A percentile compares a stretch with the other conserved stretches of the same genome.
These are phyloP conservation scores for Leptobrachium ailaonicum DNA, from an alignment of 2,113 vertebrate species.

Conservation along the genomic window DNA sequence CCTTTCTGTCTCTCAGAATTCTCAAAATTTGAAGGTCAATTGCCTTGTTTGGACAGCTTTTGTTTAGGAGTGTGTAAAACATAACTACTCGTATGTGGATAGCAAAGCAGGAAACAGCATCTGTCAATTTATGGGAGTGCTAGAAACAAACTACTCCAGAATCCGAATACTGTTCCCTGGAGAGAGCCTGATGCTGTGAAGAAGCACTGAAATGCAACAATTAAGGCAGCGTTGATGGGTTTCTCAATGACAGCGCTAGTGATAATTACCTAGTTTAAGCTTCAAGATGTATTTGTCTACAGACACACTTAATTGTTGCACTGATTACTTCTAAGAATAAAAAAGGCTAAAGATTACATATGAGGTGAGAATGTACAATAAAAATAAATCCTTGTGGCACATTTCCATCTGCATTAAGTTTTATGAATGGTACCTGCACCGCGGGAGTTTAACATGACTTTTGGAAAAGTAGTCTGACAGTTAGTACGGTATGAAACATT, in stretches of 20 bases:
- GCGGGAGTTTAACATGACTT: too few relatives aligned
- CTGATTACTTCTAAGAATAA: conserved; percentile 19
- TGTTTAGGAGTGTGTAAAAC: conserved; percentile 41
- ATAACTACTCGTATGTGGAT: conserved; percentile 38
- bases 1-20: conserved; percentile 15
- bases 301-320: conserved; percentile 17
- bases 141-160: conserved; percentile 39
- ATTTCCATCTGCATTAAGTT: not conserved
- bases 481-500: too few relatives aligned
- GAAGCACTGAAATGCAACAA: conserved; percentile 42
- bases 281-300: conserved; percentile 34
- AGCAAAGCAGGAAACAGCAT: conserved; percentile 41
- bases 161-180: conserved; percentile 38
- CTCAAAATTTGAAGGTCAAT: conserved; percentile 42
- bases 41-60: conserved; percentile 34
- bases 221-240: conserved; percentile 38
- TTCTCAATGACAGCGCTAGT: conserved; percentile 42
- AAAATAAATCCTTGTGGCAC: not conserved
- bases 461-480: too few relatives aligned
- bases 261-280: conserved; percentile 44
- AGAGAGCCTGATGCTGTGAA: conserved; percentile 33
- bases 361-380: conserved; percentile 1
- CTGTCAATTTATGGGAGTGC: conserved; percentile 42
- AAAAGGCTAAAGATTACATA: conserved; percentile 17
- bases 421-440: too few relatives aligned